Percentiles rank a stretch among this genome's conserved stretches.
Conservation (phyloP, 1,140 invertebrate genomes). For the Diploscapter pachys region DNA sequence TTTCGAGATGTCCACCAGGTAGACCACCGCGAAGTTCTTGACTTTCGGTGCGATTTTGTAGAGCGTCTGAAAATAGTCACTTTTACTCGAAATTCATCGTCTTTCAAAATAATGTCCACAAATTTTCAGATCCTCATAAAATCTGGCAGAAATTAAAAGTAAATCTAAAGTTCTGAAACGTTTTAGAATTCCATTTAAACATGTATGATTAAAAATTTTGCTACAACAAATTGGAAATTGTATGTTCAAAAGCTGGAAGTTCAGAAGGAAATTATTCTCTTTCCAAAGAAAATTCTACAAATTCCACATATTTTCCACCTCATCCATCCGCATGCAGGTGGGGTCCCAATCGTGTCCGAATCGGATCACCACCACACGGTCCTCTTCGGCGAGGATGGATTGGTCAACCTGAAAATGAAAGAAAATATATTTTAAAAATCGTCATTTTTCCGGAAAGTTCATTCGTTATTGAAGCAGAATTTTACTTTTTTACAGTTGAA, state of each 20-base stretch:
- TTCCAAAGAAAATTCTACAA: constrained; percentile 11
- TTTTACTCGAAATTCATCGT: not conserved
- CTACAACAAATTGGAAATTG: too few relatives aligned
- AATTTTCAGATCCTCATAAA: too few relatives aligned
- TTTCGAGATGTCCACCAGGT: constrained; percentile 94
- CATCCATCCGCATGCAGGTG: constrained; percentile 99
- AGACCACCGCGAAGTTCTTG: constrained; percentile 92
- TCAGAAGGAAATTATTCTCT: constrained; percentile 5
- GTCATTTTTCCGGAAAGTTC: not conserved
- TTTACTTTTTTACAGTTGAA: not conserved
- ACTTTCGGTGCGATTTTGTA: constrained; percentile 98
- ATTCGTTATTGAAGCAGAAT: not conserved
- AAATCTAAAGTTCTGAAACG: too few relatives aligned
- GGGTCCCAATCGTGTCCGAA: constrained; percentile 99
- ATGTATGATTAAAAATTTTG: too few relatives aligned
- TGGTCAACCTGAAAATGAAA: constrained; percentile 69
- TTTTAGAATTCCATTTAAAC: too few relatives aligned
- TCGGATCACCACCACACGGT: constrained; percentile 90
- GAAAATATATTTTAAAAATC: too few relatives aligned
- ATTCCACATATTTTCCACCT: constrained; percentile 67
- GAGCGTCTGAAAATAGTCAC: constrained; percentile 63
- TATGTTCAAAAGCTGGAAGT: too few relatives aligned
- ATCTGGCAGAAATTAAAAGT: too few relatives aligned
- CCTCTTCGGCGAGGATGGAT: constrained; percentile 95
- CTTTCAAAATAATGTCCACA: too few relatives aligned